Evolutionary conservation across 2,113 vertebrate species (phyloP).

Genomic region (Eolophus roseicapilla): DNA sequence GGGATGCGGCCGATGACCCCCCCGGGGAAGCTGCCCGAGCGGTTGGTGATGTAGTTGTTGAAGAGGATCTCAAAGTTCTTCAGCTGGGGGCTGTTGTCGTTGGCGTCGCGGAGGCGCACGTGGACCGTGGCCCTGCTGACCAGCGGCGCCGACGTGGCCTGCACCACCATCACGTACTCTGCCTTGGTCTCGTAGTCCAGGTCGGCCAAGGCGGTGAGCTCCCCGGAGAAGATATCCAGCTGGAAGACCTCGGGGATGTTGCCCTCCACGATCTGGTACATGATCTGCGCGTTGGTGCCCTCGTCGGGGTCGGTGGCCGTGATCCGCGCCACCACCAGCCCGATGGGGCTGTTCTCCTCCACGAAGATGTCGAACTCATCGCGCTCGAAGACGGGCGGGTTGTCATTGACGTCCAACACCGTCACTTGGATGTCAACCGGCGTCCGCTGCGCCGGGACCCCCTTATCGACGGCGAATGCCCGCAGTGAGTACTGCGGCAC

Average conservation of each 20-base stretch:
- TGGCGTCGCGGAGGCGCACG: slow-evolving; percentile 89
- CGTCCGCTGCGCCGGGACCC: slow-evolving; percentile 82
- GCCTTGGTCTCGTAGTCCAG: slow-evolving; percentile 89
- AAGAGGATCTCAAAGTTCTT: slow-evolving; percentile 97
- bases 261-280: slow-evolving; percentile 98
- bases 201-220: slow-evolving; percentile 89
- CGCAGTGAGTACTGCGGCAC: slow-evolving; percentile 83
- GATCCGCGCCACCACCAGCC: slow-evolving; percentile 88
- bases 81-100: slow-evolving; percentile 89
- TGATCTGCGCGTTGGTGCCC: slow-evolving; percentile 95
- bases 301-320: slow-evolving; percentile 92
- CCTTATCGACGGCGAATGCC: slow-evolving; percentile 90
- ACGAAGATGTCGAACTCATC: slow-evolving; percentile 95
- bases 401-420: slow-evolving; percentile 93
- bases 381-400: slow-evolving; percentile 90
- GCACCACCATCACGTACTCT: slow-evolving; percentile 91
- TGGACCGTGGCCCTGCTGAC: slow-evolving; percentile 93
- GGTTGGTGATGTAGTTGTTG: slow-evolving; percentile 96
- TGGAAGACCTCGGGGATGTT: slow-evolving; percentile 97
- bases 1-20: slow-evolving; percentile 92
- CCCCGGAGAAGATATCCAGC: slow-evolving; percentile 94
- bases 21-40: slow-evolving; percentile 87
- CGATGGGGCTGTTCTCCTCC: slow-evolving; percentile 95
- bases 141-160: slow-evolving; percentile 93
- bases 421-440: slow-evolving; percentile 86